Conservation (phyloP, 2,113 vertebrate species). For the Coregonus clupeaformis region DNA sequence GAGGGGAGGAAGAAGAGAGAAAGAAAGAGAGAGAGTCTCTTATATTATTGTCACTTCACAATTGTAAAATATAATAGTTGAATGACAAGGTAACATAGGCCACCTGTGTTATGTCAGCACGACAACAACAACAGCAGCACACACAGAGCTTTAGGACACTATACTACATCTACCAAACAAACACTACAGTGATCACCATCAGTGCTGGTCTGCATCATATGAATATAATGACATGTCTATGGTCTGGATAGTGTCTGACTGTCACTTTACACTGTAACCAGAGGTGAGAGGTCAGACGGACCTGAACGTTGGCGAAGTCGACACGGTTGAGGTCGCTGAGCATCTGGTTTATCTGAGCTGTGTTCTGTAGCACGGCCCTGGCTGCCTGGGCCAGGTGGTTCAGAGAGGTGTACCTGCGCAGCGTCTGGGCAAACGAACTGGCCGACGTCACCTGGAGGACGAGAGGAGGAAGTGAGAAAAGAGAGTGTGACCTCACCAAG, state of each 20-base stretch:
- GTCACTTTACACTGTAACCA: neutral
- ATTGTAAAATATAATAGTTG: too few species aligned
- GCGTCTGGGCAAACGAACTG: constrained; percentile 89
- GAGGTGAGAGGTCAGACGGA: constrained; percentile 37
- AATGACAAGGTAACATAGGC: too few species aligned
- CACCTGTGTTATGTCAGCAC: too few species aligned
- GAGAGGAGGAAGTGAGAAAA: neutral
- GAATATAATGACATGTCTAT: too few species aligned
- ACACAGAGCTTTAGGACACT: neutral
- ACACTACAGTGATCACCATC: neutral
- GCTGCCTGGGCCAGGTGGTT: constrained; percentile 92
- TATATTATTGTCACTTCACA: neutral
- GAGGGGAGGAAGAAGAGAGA: too few species aligned
- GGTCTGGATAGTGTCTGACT: too few species aligned
- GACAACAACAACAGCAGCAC: too few species aligned
- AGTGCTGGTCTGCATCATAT: too few species aligned
- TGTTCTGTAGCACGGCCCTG: constrained; percentile 90
- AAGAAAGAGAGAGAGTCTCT: too few species aligned
- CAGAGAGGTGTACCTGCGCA: constrained; percentile 89
- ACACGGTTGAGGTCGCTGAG: constrained; percentile 91
- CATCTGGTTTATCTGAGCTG: constrained; percentile 93
- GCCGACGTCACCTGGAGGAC: constrained; percentile 82
- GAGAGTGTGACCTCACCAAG: neutral
- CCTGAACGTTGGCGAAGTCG: constrained; percentile 92
- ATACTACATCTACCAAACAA: neutral